Evolutionary conservation across 1,140 invertebrate species (phyloP).

Genomic region (Aphaenogaster rudis): DNA sequence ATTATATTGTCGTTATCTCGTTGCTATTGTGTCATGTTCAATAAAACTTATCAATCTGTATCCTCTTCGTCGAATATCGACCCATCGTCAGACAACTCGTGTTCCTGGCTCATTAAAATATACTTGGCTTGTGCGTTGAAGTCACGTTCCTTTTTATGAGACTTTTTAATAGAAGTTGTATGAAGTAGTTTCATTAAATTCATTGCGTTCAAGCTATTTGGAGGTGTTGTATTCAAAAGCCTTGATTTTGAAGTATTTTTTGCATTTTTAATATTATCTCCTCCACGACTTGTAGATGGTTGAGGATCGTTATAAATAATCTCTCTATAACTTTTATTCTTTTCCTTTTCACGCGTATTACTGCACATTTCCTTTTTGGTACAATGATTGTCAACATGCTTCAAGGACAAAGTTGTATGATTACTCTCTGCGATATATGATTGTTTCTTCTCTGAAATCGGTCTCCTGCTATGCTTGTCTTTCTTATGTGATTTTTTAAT

Average conservation of each 20-base stretch:
- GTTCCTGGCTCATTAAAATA: slow-evolving; percentile 14
- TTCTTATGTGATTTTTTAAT: slow-evolving; percentile 84
- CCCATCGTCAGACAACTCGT: slow-evolving; percentile 81
- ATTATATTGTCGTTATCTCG: slow-evolving; percentile 27
- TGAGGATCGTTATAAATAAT: slow-evolving; percentile 57
- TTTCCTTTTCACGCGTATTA: not conserved
- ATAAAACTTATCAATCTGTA: not conserved
- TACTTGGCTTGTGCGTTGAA: slow-evolving; percentile 66
- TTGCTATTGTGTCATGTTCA: not conserved
- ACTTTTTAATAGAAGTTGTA: slow-evolving; percentile 82
- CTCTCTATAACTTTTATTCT: not conserved
- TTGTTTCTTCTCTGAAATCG: slow-evolving; percentile 10
- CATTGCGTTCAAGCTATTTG: slow-evolving; percentile 77
- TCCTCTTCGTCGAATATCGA: slow-evolving; percentile 81
- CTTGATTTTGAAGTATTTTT: slow-evolving; percentile 8
- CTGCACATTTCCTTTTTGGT: not conserved
- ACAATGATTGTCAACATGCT: not conserved
- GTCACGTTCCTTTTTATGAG: slow-evolving; percentile 80
- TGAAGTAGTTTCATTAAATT: slow-evolving; percentile 75
- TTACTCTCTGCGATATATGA: not conserved
- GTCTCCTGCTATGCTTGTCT: slow-evolving; percentile 73
- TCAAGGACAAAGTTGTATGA: not conserved
- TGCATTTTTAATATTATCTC: not conserved
- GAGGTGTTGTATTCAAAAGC: slow-evolving; percentile 75
- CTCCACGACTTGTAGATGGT: slow-evolving; percentile 58